Evolutionary conservation across 2,888 invertebrate species (phyloP).

Genomic region (Drosophila kambysellisi): DNA sequence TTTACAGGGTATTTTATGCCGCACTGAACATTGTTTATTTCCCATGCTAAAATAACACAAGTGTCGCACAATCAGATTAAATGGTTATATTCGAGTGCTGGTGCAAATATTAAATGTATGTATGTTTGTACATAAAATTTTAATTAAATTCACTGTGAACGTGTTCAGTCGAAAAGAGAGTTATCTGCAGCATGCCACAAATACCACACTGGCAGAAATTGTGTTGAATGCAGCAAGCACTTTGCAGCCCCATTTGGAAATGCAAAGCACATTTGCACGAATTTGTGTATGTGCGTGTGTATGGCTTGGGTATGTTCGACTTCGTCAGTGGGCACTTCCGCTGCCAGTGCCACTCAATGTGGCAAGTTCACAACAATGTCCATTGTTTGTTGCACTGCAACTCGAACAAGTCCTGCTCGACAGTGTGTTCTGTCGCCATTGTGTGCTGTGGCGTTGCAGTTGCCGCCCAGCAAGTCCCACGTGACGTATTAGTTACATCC

Average conservation of each 20-base stretch:
- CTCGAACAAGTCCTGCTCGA: constrained; percentile 69
- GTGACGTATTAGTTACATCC: constrained; percentile 75
- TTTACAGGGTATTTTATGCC: background rate
- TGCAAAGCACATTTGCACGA: constrained; percentile 23
- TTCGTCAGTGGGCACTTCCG: constrained; percentile 49
- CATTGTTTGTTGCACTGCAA: constrained; percentile 63
- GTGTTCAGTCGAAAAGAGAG: constrained; percentile 25
- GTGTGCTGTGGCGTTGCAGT: constrained; percentile 25
- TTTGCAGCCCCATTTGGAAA: constrained; percentile 14
- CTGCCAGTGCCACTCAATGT: constrained; percentile 37
- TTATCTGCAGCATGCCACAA: constrained; percentile 61
- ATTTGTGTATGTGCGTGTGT: constrained; percentile 3
- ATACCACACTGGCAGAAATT: constrained; percentile 20
- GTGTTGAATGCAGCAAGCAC: constrained; percentile 9
- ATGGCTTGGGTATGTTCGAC: background rate
- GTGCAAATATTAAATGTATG: background rate
- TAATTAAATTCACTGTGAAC: constrained; percentile 50
- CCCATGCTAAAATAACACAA: constrained; percentile 33
- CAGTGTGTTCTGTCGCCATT: constrained; percentile 13
- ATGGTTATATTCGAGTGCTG: constrained; percentile 13
- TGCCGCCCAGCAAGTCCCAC: constrained; percentile 58
- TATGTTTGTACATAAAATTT: constrained; percentile 26
- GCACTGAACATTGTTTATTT: constrained; percentile 7
- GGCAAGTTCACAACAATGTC: constrained; percentile 28
- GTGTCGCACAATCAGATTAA: constrained; percentile 17